Evolutionary conservation across 2,113 vertebrate genomes (phyloP).

Genomic region (Mustelus asterias): DNA sequence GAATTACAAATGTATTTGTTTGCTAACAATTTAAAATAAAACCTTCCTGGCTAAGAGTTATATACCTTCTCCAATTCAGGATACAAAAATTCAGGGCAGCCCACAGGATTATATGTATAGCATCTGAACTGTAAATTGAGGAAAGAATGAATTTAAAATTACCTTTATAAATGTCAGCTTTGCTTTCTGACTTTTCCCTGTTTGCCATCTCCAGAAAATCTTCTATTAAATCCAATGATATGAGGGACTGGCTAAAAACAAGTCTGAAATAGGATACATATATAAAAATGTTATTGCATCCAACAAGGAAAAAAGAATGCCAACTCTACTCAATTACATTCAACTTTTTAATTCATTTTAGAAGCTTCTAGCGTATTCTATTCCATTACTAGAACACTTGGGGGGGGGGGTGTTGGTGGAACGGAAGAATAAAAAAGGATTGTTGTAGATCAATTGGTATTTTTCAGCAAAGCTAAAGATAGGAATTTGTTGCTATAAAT

Average conservation of each 20-base stretch:
- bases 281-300: slow-evolving; percentile 34
- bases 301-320: background rate
- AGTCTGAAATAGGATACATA: slow-evolving; percentile 61
- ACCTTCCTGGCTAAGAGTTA: too few relatives aligned
- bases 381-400: background rate
- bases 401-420: background rate
- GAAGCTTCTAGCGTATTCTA: background rate
- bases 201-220: slow-evolving; percentile 89
- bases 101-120: background rate
- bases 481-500: background rate
- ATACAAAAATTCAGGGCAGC: background rate
- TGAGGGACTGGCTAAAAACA: slow-evolving; percentile 97
- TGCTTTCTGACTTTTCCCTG: slow-evolving; percentile 74
- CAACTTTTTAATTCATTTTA: background rate
- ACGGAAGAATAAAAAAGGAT: background rate
- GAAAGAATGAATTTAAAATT: background rate
- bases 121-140: background rate
- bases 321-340: background rate
- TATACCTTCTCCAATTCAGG: background rate
- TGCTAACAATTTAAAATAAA: background rate
- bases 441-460: background rate
- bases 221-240: slow-evolving; percentile 96
- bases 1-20: background rate
- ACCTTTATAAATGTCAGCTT: slow-evolving; percentile 88
- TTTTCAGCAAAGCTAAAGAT: background rate